phyloP scores from a whole-genome alignment of 2,113 vertebrate genomes.

The Mungos mungo region DNA sequence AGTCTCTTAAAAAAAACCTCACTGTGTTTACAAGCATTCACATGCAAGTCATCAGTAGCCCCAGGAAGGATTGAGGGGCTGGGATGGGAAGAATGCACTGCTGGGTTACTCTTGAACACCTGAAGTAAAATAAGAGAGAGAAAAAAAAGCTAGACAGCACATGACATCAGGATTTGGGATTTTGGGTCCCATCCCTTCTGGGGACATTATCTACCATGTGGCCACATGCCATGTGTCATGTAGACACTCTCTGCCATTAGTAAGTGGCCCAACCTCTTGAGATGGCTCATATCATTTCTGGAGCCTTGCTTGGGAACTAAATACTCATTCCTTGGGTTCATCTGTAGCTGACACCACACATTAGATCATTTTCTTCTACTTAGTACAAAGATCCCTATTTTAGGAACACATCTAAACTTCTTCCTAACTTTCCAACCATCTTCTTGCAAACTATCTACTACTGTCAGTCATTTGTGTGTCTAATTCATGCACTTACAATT shows the following conservation, averaged over 20 bases:
- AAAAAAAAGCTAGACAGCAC: neutral
- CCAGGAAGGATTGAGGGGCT: neutral
- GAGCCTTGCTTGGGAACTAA: neutral
- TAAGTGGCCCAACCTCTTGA: neutral
- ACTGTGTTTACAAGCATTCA: neutral
- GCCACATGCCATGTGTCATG: neutral
- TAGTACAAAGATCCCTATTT: neutral
- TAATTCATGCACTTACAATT: neutral
- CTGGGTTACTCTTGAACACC: neutral
- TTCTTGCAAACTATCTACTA: neutral
- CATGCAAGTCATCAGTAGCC: neutral
- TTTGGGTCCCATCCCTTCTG: neutral
- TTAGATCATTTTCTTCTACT: neutral
- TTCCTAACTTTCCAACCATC: neutral
- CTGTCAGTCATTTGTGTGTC: neutral
- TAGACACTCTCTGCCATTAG: neutral
- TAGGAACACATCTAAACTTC: neutral
- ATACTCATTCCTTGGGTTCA: neutral
- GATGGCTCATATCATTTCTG: neutral
- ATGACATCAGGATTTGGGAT: neutral
- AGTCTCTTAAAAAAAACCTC: neutral
- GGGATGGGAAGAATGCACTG: fast-evolving
- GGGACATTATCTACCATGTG: fast-evolving
- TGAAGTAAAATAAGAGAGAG: neutral
- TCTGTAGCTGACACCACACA: neutral